Evolutionary conservation across 2,888 invertebrate species (phyloP), one percentile per base, ranked within the genome.

Genomic region (Pristionchus entomophagus): DNA sequence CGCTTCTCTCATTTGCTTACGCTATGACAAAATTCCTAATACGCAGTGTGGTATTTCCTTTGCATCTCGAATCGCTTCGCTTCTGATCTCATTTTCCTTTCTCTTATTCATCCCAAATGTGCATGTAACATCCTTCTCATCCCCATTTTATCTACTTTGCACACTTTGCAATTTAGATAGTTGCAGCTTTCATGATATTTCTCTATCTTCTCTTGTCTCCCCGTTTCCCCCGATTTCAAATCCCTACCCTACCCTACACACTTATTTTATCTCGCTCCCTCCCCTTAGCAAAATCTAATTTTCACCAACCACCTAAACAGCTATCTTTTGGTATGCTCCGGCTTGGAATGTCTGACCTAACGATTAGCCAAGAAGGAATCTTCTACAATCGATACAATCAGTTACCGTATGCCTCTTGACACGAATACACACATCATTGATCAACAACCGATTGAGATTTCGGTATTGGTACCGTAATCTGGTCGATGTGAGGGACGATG

Each of bases 181-280:
- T 26, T n/a, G 3, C 38, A 12, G 73, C 73, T 73, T 65, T 73
- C 45, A 8, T 65, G 4, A 65, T 65, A 29, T 65, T 5, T 35
- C 19, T 65, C 65, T 65, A 65, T 65, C 41, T 56, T n/a, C 56
- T 73, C 73, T 41, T 41, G 26, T 73, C 41, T 41, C 41, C n/a
- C 73, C 32, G 26, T 73, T 73, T 73, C 41, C 35, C 35, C 22
- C 4, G 22, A 29, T 69, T 19, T 35, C 65, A 35, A 69, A 8
- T n/a, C n/a, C 19, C 56, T 17, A 22, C 26, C 41, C 73, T 26
- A n/a, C 38, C 73, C 73, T 26, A 73, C 41, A 73, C 73, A 73
- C 41, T 45, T 41, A n/a, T n/a, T n/a, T n/a, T n/a, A 73, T 73
- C 73, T 73, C 73, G 73, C 73, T 73, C 73, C 73, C 73, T 41